Evolutionary conservation across 1,140 invertebrate genomes (phyloP).

Genomic region (Panagrolaimus sp.): DNA sequence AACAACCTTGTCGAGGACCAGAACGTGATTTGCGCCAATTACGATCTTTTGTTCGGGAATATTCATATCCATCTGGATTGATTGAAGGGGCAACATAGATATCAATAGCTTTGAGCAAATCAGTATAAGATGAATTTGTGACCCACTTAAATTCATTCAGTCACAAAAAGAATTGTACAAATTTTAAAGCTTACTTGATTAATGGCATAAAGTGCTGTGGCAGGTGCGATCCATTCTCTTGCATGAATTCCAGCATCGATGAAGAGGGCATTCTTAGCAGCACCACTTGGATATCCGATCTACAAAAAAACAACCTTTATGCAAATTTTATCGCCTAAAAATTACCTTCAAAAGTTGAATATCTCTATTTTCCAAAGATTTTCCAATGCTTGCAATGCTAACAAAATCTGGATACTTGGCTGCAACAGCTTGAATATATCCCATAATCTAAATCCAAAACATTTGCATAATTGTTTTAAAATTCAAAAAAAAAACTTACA

Average conservation of each 20-base stretch:
- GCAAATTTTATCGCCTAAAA: too few species aligned
- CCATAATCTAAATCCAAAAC: not conserved
- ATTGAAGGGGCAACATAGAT: slow-evolving; percentile 30
- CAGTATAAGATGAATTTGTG: not conserved
- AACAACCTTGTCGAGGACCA: slow-evolving; percentile 36
- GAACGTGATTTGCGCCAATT: slow-evolving; percentile 60
- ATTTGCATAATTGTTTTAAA: too few species aligned
- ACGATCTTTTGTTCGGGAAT: slow-evolving; percentile 56
- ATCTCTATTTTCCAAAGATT: not conserved
- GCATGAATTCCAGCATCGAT: slow-evolving; percentile 42
- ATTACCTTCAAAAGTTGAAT: not conserved
- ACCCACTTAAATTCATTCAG: slow-evolving; percentile 20
- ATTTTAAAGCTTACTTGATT: slow-evolving; percentile 25
- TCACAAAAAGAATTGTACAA: not conserved
- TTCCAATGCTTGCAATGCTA: not conserved
- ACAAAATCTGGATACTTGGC: not conserved
- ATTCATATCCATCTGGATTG: slow-evolving; percentile 60
- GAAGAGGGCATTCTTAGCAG: slow-evolving; percentile 22
- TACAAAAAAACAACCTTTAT: slow-evolving; percentile 16
- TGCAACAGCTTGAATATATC: not conserved
- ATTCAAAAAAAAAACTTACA: not conserved
- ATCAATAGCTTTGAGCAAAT: slow-evolving; percentile 28
- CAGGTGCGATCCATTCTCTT: slow-evolving; percentile 34
- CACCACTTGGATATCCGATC: slow-evolving; percentile 26
- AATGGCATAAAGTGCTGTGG: slow-evolving; percentile 26